Evolutionary conservation across 2,797 vertebrate genomes (phyloP).

Genomic region (Melanotaenia trifasciata): DNA sequence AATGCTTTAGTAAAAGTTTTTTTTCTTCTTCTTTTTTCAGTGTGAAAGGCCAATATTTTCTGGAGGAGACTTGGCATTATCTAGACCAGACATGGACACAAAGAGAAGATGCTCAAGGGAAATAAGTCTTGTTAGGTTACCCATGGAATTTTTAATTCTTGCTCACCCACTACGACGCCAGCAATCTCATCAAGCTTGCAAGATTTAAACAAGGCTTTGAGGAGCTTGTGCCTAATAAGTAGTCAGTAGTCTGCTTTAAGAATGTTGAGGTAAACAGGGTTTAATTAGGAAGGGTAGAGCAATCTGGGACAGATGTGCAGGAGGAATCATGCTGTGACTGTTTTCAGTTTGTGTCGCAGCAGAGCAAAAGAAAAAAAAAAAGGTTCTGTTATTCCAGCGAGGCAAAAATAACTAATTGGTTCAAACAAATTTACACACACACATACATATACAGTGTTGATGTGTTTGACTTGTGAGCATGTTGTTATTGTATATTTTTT

Average conservation of each 20-base stretch:
- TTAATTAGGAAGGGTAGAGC: slow-evolving; percentile 74
- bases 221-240: slow-evolving; percentile 69
- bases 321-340: slow-evolving; percentile 57
- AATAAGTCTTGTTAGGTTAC: slow-evolving; percentile 39
- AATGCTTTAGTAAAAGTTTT: slow-evolving; percentile 66
- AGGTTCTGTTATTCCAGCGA: slow-evolving; percentile 14
- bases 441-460: neutral
- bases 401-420: slow-evolving; percentile 50
- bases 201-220: slow-evolving; percentile 61
- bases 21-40: neutral
- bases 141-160: slow-evolving; percentile 37
- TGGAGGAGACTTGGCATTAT: slow-evolving; percentile 34
- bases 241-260: slow-evolving; percentile 70
- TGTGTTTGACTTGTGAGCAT: slow-evolving; percentile 2
- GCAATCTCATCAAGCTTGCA: slow-evolving; percentile 45
- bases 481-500: neutral
- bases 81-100: slow-evolving; percentile 40
- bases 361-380: slow-evolving; percentile 6
- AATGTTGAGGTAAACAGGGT: slow-evolving; percentile 73
- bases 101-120: slow-evolving; percentile 46
- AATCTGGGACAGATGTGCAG: slow-evolving; percentile 77
- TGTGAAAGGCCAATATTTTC: slow-evolving; percentile 26
- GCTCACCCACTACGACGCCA: slow-evolving; percentile 18
- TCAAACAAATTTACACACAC: slow-evolving; percentile 13
- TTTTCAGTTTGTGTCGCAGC: slow-evolving; percentile 46